Evolutionary conservation across 2,888 invertebrate genomes (phyloP).

Genomic region (Apeira syringaria): DNA sequence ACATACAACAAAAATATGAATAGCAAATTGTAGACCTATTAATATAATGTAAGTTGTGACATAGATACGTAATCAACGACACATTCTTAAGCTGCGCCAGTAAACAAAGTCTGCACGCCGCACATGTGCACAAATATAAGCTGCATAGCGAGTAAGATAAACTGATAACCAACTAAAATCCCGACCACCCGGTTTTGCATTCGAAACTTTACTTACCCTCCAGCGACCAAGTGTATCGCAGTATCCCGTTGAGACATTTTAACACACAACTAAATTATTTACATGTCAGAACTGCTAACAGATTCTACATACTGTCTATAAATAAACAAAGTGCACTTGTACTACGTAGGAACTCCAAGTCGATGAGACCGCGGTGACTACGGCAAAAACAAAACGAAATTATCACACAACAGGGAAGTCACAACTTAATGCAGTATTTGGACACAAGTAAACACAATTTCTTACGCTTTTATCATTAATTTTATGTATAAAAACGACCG

Average conservation of each 20-base stretch:
- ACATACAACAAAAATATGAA: too few relatives aligned
- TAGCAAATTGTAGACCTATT: too few relatives aligned
- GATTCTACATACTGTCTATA: slow-evolving; percentile 81
- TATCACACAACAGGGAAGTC: slow-evolving; percentile 10
- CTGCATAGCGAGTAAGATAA: slow-evolving; percentile 35
- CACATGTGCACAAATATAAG: slow-evolving; percentile 53
- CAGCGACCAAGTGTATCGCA: slow-evolving; percentile 96
- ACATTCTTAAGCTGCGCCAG: too few relatives aligned
- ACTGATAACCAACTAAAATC: slow-evolving; percentile 13
- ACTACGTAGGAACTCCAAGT: slow-evolving; percentile 42
- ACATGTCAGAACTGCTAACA: slow-evolving; percentile 80
- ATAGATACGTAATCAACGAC: too few relatives aligned
- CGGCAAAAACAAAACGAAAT: slow-evolving; percentile 24
- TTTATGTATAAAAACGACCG: too few relatives aligned
- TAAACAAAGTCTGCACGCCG: slow-evolving; percentile 50
- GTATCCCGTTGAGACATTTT: slow-evolving; percentile 92
- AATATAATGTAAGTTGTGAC: too few relatives aligned
- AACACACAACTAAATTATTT: slow-evolving; percentile 70
- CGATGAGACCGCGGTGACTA: too few relatives aligned
- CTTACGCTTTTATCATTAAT: too few relatives aligned
- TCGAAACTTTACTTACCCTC: slow-evolving; percentile 92
- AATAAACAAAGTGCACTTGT: slow-evolving; percentile 80
- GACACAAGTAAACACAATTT: too few relatives aligned
- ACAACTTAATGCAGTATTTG: slow-evolving; percentile 2
- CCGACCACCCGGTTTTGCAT: too few relatives aligned